Evolutionary conservation across 2,888 invertebrate species (phyloP), one percentile per base, ranked within the genome.

Genomic region (Fragum fragum): DNA sequence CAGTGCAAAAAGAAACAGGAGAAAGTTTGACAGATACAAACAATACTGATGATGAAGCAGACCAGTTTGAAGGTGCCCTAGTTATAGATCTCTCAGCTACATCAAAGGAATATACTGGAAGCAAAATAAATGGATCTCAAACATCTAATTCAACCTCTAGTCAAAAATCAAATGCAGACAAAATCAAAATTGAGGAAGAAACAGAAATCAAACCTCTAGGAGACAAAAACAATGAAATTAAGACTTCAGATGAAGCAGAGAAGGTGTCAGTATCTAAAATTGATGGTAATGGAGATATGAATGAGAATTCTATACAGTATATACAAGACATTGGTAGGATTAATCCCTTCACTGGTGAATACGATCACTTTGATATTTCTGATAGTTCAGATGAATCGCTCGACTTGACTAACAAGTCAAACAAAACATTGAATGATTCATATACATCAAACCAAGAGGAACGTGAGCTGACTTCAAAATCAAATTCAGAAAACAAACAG

Each of bases 341-440:
- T 26, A 82, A 82, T 73, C 82, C 78, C 53, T 82, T 82, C 52
- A 82, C 82, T 14, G 82, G 82, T 21, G 79, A 82, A 73, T 77
- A 70, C 77, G 77, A 81, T n/a, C 36, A 36, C 7, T 16, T 52
- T n/a, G 70, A 61, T 39, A 57, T 63, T 42, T 26, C 52, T 5
- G 18, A 36, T 28, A 16, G 28, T 6, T 1, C 36, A 23, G 21
- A 42, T 69, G 57, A 47, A 29, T 69, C 68, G 26, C 39, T 75
- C 28, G 75, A 74, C 47, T 74, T 74, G 32, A 42, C 74, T 52
- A 74, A 53, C 18, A 71, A 53, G 53, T 29, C 53, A 26, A n/a
- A n/a, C 18, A 42, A 68, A 7, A 21, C n/a, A 42, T 2, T 11
- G 1, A 68, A 26, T 42, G 47, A 42, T 36, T 36, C 32, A 36